Percentiles rank a stretch among this genome's conserved stretches.
Conservation (phyloP, 2,797 vertebrate genomes). For the Macropus fuliginosus region DNA sequence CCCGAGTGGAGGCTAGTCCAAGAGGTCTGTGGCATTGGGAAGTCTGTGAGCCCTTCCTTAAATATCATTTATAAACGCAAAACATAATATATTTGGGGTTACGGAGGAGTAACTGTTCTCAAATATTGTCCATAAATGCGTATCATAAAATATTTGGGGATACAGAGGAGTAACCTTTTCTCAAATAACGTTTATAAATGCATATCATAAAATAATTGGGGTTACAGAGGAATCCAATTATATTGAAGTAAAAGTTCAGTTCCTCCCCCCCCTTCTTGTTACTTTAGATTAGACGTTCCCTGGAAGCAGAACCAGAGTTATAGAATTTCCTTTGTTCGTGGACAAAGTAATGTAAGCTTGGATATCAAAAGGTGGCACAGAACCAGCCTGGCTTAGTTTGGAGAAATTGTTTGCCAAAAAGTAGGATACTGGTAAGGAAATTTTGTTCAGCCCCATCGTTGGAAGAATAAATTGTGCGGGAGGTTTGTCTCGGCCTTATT, state of each 20-base stretch:
- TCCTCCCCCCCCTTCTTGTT: neutral
- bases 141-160: neutral
- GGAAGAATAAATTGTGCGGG: neutral
- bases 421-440: neutral
- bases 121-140: neutral
- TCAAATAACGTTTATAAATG: too few relatives aligned
- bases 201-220: neutral
- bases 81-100: neutral
- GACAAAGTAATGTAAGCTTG: too few relatives aligned
- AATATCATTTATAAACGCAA: neutral
- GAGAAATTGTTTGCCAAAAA: neutral
- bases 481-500: too few relatives aligned
- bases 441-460: neutral
- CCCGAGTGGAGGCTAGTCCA: neutral
- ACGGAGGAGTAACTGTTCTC: neutral
- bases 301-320: neutral
- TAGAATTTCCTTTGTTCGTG: neutral
- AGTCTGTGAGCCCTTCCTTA: neutral
- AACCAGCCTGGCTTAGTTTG: neutral
- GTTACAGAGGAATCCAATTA: neutral
- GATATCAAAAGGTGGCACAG: too few relatives aligned
- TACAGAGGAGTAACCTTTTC: too few relatives aligned
- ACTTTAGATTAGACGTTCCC: neutral
- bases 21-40: neutral
- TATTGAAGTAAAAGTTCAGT: neutral